A percentile compares a stretch with the other conserved stretches of the same genome.
phyloP scores from a whole-genome alignment of 2,113 vertebrate species.

The Rhynchomys soricoides region DNA sequence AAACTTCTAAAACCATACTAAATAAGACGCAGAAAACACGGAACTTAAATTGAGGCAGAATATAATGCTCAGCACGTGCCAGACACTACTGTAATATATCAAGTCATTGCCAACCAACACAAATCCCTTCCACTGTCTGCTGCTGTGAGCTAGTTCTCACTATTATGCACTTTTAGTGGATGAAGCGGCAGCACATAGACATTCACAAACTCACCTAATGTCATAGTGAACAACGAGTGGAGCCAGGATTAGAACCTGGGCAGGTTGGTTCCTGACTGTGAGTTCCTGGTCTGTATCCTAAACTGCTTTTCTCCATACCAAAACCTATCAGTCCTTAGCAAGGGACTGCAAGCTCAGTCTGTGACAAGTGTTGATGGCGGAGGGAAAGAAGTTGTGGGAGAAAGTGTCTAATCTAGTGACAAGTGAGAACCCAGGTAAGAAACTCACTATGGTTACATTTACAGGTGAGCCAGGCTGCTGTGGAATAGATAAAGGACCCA shows the following conservation, averaged over 20 bases:
- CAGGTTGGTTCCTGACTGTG: not conserved
- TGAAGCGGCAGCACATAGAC: not conserved
- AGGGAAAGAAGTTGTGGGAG: constrained; percentile 10
- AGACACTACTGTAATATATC: not conserved
- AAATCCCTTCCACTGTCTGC: not conserved
- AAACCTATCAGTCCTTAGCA: fast-evolving
- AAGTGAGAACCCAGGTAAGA: fast-evolving
- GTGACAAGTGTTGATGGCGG: not conserved
- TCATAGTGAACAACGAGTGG: not conserved
- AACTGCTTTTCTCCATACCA: not conserved
- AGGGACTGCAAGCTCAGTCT: fast-evolving
- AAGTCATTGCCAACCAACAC: not conserved
- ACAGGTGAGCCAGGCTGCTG: not conserved
- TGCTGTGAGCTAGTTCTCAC: not conserved
- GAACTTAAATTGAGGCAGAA: not conserved
- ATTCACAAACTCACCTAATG: not conserved
- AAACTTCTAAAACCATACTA: not conserved
- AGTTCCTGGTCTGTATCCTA: not conserved
- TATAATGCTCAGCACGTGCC: not conserved
- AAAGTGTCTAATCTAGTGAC: not conserved
- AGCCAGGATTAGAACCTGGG: not conserved
- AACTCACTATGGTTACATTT: not conserved
- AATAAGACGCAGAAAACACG: not conserved
- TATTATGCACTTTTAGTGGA: not conserved
- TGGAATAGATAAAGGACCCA: fast-evolving